Base-by-base conservation (phyloP, 2,888 invertebrate genomes). In the Rutpela maculata region DNA sequence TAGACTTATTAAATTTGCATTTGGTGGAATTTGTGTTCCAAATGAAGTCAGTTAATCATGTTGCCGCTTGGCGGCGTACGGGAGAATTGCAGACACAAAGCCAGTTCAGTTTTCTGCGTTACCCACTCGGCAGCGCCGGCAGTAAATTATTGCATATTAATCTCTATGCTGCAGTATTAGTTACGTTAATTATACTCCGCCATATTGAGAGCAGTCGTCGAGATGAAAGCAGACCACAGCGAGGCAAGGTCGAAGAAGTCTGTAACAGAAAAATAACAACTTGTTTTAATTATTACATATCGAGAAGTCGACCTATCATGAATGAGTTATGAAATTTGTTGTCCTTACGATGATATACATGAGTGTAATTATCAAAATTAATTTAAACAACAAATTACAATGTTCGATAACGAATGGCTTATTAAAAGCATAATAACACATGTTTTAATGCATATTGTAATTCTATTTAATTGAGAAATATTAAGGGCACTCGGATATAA, bases 141-240 rank as follows among this genome's bases (percentile, higher is more conserved):
- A 86, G 89, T 90, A 89, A 90, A 89, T 90, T 90, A 90, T 90
- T 89, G 90, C 89, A 89, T 89, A 90, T 90, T 90, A 90, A 90
- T 90, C 90, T 89, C 89, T 87, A 87, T 85, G 88, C 89, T 89
- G 89, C 89, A 89, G 89, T 89, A 89, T 90, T 89, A 89, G 89
- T 89, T 89, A 89, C 89, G 88, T 89, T 90, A 89, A 90, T 90
- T 89, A 89, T 89, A 85, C 84, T 82, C 88, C 87, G 88, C 88
- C 88, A 89, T 89, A 89, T 89, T 88, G 88, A 88, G 87, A 86
- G 86, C 82, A 85, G 85, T 85, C 78, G 85, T 85, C 78, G 84
- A 86, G 87, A 87, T 84, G 86, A 83, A 84, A 85, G 84, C 85
- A 82, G 85, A 85, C 86, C 86, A 85, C 85, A 82, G 78, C 55